Conservation (phyloP, 2,113 vertebrate genomes). For the Gymnocephalus cernua region DNA sequence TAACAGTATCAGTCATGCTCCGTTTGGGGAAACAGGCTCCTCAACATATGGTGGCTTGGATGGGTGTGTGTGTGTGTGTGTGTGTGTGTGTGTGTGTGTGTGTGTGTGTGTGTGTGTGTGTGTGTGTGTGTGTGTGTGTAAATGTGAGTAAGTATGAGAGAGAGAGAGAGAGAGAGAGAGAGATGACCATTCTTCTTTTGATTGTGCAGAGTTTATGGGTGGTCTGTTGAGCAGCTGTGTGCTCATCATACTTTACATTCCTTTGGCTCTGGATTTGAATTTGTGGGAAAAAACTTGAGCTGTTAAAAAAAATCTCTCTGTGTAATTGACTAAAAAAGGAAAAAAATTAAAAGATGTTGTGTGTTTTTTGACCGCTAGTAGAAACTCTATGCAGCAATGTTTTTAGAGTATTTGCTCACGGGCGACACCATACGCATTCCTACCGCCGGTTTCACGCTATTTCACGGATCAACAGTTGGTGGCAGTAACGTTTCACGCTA, state of each 20-base stretch:
- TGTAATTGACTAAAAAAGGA: slow-evolving; percentile 9
- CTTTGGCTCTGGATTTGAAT: slow-evolving; percentile 24
- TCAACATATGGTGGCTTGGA: slow-evolving; percentile 80
- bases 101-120: neutral
- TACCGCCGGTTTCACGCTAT: neutral
- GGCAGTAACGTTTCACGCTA: neutral
- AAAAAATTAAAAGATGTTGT: neutral
- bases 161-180: neutral
- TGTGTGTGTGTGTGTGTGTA: slow-evolving; percentile 2
- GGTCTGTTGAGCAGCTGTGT: slow-evolving; percentile 35
- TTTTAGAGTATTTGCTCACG: neutral
- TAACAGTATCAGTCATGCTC: slow-evolving; percentile 80
- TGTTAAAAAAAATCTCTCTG: slow-evolving; percentile 13
- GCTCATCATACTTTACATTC: slow-evolving; percentile 51
- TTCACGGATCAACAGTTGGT: neutral
- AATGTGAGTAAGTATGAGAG: neutral
- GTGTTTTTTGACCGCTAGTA: neutral
- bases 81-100: neutral
- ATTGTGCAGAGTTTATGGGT: slow-evolving; percentile 34
- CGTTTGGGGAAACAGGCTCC: slow-evolving; percentile 49
- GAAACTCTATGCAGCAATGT: neutral
- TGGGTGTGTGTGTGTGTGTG: neutral
- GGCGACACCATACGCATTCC: neutral
- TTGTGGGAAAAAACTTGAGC: slow-evolving; percentile 12
- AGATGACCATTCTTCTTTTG: neutral